A percentile compares a stretch with the other conserved stretches of the same genome.
phyloP scores from a whole-genome alignment of 1,140 invertebrate species.

The Augochlora pura region DNA sequence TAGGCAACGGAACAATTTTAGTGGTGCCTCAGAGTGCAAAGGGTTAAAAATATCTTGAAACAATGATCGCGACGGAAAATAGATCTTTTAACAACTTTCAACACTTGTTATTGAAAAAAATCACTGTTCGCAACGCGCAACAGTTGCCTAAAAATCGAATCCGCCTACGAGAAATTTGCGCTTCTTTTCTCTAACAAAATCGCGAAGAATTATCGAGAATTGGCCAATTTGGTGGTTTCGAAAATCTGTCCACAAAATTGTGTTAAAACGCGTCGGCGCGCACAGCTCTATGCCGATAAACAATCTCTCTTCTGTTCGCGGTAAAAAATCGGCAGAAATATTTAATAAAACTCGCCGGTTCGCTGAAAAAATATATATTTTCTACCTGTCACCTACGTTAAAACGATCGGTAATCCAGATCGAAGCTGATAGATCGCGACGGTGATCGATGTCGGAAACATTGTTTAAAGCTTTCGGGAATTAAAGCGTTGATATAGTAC shows the following conservation, averaged over 20 bases:
- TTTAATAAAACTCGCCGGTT: conserved; percentile 4
- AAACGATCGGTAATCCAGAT: conserved; percentile 20
- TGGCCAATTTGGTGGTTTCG: too few relatives aligned
- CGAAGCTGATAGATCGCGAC: not conserved
- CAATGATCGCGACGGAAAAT: not conserved
- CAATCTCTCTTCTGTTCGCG: too few relatives aligned
- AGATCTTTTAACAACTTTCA: not conserved
- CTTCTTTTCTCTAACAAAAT: too few relatives aligned
- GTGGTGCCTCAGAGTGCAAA: too few relatives aligned
- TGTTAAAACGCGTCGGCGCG: not conserved
- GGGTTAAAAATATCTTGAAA: not conserved
- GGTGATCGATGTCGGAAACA: not conserved
- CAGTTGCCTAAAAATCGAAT: not conserved
- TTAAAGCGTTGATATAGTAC: not conserved
- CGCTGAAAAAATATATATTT: too few relatives aligned
- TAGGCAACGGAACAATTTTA: too few relatives aligned
- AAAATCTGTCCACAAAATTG: not conserved
- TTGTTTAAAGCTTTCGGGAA: not conserved
- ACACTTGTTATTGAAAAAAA: not conserved
- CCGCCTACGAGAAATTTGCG: too few relatives aligned
- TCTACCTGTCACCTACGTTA: conserved; percentile 37
- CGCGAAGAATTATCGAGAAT: too few relatives aligned
- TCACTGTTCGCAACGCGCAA: not conserved
- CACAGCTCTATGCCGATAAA: not conserved
- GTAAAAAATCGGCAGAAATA: conserved; percentile 1